Conservation (phyloP, 64 coral and sea anemone genomes). For the Platygyra sinensis region DNA sequence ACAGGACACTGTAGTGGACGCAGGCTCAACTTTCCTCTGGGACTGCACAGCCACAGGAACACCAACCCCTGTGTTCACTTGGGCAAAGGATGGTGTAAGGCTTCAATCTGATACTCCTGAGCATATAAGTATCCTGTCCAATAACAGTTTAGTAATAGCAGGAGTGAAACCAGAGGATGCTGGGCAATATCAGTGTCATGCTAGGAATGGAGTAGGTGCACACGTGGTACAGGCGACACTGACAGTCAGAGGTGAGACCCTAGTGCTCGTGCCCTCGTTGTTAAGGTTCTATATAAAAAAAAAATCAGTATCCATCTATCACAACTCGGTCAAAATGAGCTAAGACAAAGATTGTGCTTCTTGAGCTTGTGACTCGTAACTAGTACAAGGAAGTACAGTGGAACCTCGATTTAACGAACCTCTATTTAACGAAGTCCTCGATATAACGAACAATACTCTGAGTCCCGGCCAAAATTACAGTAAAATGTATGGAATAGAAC, state of each 20-base stretch:
- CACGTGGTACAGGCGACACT: constrained; percentile 59
- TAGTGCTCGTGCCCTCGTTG: background rate
- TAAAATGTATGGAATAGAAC: too few relatives aligned
- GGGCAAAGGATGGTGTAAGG: constrained; percentile 43
- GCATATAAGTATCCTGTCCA: constrained; percentile 49
- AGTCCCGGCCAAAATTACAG: too few relatives aligned
- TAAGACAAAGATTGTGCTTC: too few relatives aligned
- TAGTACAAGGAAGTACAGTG: too few relatives aligned
- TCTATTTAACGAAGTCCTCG: too few relatives aligned
- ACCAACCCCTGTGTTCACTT: constrained; percentile 66
- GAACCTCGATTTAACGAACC: too few relatives aligned
- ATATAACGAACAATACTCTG: too few relatives aligned
- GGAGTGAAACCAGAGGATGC: constrained; percentile 56
- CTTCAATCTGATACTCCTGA: constrained; percentile 20
- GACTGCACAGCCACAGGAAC: constrained; percentile 84
- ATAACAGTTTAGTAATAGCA: constrained; percentile 74
- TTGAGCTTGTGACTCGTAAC: too few relatives aligned
- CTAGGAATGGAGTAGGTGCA: constrained; percentile 31
- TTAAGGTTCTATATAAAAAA: background rate
- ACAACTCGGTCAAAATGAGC: too few relatives aligned
- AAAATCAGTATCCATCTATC: too few relatives aligned
- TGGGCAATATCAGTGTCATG: constrained; percentile 75
- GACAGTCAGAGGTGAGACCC: constrained; percentile 55
- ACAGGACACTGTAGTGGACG: constrained; percentile 48
- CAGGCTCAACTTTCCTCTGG: constrained; percentile 66